Evolutionary conservation across 2,888 invertebrate genomes (phyloP).

Genomic region (Thera britannica): DNA sequence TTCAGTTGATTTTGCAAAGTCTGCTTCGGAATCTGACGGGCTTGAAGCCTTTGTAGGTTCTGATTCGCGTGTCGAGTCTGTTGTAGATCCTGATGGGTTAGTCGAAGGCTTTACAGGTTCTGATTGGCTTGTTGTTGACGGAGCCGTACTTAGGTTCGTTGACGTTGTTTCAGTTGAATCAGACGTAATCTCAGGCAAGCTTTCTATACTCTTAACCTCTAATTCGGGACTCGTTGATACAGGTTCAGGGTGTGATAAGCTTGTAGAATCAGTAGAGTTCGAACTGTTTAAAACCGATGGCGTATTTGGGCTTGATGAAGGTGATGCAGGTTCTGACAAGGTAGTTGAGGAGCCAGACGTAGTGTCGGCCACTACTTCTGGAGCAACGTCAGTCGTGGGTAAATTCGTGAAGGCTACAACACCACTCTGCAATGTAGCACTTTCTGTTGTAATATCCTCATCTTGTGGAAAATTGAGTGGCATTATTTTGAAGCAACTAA

Average conservation of each 20-base stretch:
- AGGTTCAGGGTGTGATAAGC: background rate
- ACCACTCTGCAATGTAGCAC: background rate
- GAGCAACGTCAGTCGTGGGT: conserved; percentile 2
- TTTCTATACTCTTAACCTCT: background rate
- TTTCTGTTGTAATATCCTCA: conserved; percentile 4
- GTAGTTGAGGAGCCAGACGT: background rate
- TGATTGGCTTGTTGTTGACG: background rate
- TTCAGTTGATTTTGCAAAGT: background rate
- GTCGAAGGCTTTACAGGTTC: background rate
- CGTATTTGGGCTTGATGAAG: background rate
- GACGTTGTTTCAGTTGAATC: background rate
- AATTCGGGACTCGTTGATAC: background rate
- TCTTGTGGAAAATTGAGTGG: conserved; percentile 14
- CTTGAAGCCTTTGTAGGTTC: conserved; percentile 1
- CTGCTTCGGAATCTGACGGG: background rate
- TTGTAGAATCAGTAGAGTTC: background rate
- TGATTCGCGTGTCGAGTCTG: background rate
- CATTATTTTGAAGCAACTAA: conserved; percentile 34
- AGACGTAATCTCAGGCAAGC: background rate
- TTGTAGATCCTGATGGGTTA: background rate
- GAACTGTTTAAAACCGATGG: conserved; percentile 1
- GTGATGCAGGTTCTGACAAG: background rate
- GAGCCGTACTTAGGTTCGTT: background rate
- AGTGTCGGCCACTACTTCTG: background rate
- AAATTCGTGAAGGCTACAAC: conserved; percentile 10